phyloP scores from a whole-genome alignment of 2,888 invertebrate genomes.

The Sepioteuthis lessoniana region DNA sequence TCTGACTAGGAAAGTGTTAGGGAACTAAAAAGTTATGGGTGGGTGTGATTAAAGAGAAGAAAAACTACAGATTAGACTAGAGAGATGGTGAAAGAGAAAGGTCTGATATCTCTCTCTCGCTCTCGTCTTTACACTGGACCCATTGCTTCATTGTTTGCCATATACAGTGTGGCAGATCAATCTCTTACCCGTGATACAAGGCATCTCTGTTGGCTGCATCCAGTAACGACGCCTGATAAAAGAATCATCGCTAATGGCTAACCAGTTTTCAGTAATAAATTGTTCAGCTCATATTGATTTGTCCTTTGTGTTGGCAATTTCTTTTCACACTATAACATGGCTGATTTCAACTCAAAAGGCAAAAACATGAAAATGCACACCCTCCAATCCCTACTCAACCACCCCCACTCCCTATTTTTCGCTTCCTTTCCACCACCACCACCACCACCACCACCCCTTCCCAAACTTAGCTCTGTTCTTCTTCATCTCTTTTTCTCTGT shows the following conservation, averaged over 20 bases:
- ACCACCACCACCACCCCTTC: neutral
- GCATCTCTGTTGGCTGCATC: neutral
- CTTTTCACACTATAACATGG: slow-evolving; percentile 46
- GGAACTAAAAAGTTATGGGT: neutral
- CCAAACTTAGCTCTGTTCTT: no score
- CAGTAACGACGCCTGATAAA: slow-evolving; percentile 43
- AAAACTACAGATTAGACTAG: neutral
- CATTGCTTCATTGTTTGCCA: slow-evolving; percentile 13
- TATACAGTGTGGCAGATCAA: slow-evolving; percentile 37
- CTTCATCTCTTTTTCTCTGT: neutral
- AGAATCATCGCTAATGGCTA: slow-evolving; percentile 45
- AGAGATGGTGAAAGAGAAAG: neutral
- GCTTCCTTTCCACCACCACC: no score
- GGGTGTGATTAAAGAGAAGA: neutral
- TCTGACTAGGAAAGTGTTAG: neutral
- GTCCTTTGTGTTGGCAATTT: slow-evolving; percentile 42
- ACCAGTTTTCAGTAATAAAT: slow-evolving; percentile 46
- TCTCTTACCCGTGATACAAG: slow-evolving; percentile 15
- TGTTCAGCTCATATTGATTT: slow-evolving; percentile 44
- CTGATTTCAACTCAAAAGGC: slow-evolving; percentile 45
- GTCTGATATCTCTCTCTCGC: neutral
- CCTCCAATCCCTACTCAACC: neutral
- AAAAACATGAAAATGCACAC: neutral
- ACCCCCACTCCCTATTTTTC: neutral
- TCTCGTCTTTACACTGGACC: neutral